These are phyloP conservation scores for Drosophila pruinosa DNA, from an alignment of 1,140 invertebrate species.

Conservation along the genomic window DNA sequence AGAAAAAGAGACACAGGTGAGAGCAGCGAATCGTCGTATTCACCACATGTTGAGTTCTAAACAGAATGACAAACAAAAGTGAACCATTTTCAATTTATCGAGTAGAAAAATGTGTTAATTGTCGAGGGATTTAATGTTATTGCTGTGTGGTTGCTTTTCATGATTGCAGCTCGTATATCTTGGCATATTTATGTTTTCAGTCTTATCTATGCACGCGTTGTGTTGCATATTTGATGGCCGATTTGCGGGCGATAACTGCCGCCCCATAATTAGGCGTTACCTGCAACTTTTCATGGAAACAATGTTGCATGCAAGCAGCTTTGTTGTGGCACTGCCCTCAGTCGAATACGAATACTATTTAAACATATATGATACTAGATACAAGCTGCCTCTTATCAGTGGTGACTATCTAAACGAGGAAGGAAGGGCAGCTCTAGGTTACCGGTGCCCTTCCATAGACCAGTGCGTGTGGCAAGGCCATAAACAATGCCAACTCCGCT, in stretches of 20 bases:
- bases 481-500: constrained; percentile 52
- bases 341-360: not conserved
- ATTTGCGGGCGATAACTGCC: constrained; percentile 64
- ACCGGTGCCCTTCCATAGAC: not conserved
- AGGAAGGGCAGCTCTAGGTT: not conserved
- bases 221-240: constrained; percentile 65
- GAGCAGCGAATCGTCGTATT: constrained; percentile 10
- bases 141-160: constrained; percentile 34
- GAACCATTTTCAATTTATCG: constrained; percentile 42
- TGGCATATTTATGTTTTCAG: constrained; percentile 22
- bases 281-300: not conserved
- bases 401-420: constrained; percentile 42
- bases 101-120: constrained; percentile 56
- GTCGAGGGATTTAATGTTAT: not conserved
- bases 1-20: constrained; percentile 29
- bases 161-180: constrained; percentile 65
- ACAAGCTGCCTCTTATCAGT: constrained; percentile 45
- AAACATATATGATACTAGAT: constrained; percentile 38
- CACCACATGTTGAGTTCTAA: constrained; percentile 57
- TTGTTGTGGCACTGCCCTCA: constrained; percentile 37
- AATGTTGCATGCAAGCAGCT: constrained; percentile 40
- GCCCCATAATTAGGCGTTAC: constrained; percentile 64
- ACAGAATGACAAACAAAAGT: not conserved
- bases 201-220: constrained; percentile 36
- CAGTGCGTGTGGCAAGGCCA: constrained; percentile 63